Evolutionary conservation across 2,888 invertebrate species (phyloP), one percentile per base, ranked within the genome.

Genomic region (Drosophila imparisetae): DNA sequence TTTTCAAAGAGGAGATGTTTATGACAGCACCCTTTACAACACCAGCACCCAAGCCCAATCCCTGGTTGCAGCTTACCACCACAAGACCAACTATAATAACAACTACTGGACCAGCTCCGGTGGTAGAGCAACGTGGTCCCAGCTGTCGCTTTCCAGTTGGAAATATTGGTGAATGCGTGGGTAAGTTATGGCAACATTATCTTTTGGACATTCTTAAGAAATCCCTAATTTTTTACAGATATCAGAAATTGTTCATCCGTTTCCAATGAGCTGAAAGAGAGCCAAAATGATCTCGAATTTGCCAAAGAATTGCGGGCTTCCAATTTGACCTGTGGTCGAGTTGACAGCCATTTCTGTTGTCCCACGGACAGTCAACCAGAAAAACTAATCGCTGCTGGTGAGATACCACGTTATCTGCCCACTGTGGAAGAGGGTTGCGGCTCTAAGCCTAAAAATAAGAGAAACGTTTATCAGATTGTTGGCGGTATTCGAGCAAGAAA

Each of bases 401-500:
- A 81, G 29, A 77, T 85, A 36, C 92, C 92, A 1, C 86, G 74
- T 10, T 84, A 90, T n/a, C 68, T 93, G 45, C 89, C 84, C 4
- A 91, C 91, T 0, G 86, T 94, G 83, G 59, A 93, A 81, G 90
- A 95, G 0, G 91, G 94, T 0, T 97, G 97, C 80, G 97, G 97
- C 0, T 86, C 93, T 58, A 95, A 94, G 50, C 94, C 95, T 72
- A 93, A 93, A 0, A 4, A 0, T 11, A 7, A n/a, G 10, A 40
- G 10, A n/a, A 0, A 0, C 0, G 1, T 13, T 21, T 1, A 0
- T 0, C 0, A 18, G 0, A 1, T 36, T 3, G 7, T 97, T 0
- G 96, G 96, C 8, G 97, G 97, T 0, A 92, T 94, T 0, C 94
- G 95, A 11, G 95, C 96, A 8, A 93, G 94, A 58, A 7, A 7